Evolutionary conservation across 23 tunicate genomes (phyloP), one percentile per base, ranked within the genome.

Genomic region (Aplidium turbinatum): DNA sequence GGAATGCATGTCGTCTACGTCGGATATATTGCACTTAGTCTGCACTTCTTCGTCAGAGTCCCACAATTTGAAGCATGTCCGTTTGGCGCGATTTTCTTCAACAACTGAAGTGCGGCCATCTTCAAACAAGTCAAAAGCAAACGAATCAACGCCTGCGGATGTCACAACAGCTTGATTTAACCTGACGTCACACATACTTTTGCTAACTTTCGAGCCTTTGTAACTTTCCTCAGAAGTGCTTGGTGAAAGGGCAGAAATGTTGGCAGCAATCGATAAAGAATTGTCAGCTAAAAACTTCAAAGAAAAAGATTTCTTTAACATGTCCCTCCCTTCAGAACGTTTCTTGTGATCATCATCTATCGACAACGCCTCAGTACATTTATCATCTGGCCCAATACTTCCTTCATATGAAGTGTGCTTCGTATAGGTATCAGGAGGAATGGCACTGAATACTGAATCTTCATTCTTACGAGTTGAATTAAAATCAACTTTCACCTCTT

Each of bases 21-120:
- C 4, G 4, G 60, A 54, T 54, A 18, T 54, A 5, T 36, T 60
- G 9, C 38, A n/a, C n/a, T n/a, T n/a, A n/a, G n/a, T n/a, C n/a
- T n/a, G n/a, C 13, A 9, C 50, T 11, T 42, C 50, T 9, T 42
- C 50, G 50, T 42, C 50, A 42, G 45, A n/a, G 26, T 73, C 65
- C 78, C 64, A 56, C 25, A 56, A 31, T 54, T 56, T 39, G 31
- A 69, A 69, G 34, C 75, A 69, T 13, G 75, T 33, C 22, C 35
- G 75, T 38, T 42, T 38, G 7, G 20, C 24, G 62, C 25, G 7
- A 11, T 55, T 18, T 6, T 7, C 16, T 11, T 42, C 16, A 16
- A 9, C 16, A 11, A 16, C 11, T 9, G 13, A 42, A 11, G 50
- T 9, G 50, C 9, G 39, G 35, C 18, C 26, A 38, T 76, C 81